Percentiles rank a stretch among this genome's conserved stretches.
Evolutionary conservation across 2,888 invertebrate genomes (phyloP).

Genomic region (Lepidocyrtoides sp.): DNA sequence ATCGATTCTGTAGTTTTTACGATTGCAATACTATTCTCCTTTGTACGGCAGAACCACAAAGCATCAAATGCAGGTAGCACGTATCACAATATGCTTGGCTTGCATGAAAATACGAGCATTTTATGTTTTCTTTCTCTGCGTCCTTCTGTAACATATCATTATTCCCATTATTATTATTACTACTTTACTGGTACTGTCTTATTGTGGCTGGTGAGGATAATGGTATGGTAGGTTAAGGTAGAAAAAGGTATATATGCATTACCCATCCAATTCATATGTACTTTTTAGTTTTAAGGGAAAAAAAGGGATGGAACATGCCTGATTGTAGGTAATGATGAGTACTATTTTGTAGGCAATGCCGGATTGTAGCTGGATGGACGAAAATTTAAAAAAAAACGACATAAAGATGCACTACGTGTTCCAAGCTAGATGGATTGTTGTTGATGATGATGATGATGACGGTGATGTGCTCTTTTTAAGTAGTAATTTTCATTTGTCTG

Average conservation of each 20-base stretch:
- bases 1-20: slow-evolving; percentile 59
- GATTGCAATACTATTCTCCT: slow-evolving; percentile 28
- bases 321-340: slow-evolving; percentile 72
- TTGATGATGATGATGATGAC: slow-evolving; percentile 57
- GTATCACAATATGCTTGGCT: not conserved
- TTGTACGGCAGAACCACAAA: not conserved
- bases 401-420: slow-evolving; percentile 59
- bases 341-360: slow-evolving; percentile 28
- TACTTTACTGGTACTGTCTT: slow-evolving; percentile 29
- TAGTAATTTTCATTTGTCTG: slow-evolving; percentile 80
- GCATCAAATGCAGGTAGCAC: not conserved
- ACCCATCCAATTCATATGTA: not conserved
- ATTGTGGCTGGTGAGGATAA: slow-evolving; percentile 56
- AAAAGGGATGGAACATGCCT: slow-evolving; percentile 40
- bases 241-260: slow-evolving; percentile 1
- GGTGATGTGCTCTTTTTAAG: slow-evolving; percentile 77
- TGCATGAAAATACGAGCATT: slow-evolving; percentile 37
- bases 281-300: slow-evolving; percentile 40
- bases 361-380: slow-evolving; percentile 46
- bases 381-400: slow-evolving; percentile 22
- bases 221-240: slow-evolving; percentile 51
- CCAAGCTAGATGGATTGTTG: slow-evolving; percentile 18
- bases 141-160: slow-evolving; percentile 77
- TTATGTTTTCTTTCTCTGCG: slow-evolving; percentile 38
- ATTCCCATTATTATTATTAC: slow-evolving; percentile 75